Percentiles rank a stretch among this genome's conserved stretches.
Evolutionary conservation across 53 echinoderm and acorn worm species (phyloP).

Genomic region (Paelopatides confundens): DNA sequence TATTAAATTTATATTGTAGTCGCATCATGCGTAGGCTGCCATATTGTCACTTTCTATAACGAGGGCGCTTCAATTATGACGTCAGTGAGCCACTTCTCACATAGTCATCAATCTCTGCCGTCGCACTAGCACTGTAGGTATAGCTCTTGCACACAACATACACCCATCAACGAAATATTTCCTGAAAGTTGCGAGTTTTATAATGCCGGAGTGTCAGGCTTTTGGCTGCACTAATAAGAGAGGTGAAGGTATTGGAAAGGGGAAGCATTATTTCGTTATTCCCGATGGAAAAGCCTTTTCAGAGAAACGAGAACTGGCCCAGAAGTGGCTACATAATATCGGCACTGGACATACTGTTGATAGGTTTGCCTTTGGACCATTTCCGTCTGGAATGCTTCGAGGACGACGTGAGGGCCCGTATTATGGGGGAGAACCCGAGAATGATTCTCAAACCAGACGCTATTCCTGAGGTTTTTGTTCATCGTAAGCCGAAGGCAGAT

Average conservation of each 20-base stretch:
- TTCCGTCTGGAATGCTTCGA: background rate
- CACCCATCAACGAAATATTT: too few species aligned
- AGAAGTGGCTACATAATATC: background rate
- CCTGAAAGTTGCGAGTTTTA: too few species aligned
- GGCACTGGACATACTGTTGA: background rate
- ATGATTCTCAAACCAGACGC: slow-evolving; percentile 2
- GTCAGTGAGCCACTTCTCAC: too few species aligned
- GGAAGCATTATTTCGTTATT: background rate
- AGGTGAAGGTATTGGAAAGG: slow-evolving; percentile 19
- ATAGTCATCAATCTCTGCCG: too few species aligned
- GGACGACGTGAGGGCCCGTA: background rate
- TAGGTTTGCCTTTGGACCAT: background rate
- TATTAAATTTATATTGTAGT: too few species aligned
- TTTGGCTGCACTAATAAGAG: slow-evolving; percentile 3
- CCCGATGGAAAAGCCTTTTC: background rate
- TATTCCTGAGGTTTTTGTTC: background rate
- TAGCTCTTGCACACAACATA: too few species aligned
- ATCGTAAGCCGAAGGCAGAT: background rate
- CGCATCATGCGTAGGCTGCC: too few species aligned
- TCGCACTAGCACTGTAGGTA: too few species aligned
- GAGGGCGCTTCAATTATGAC: too few species aligned
- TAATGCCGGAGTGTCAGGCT: slow-evolving; percentile 28
- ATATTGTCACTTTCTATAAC: too few species aligned
- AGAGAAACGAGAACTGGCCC: slow-evolving; percentile 9
- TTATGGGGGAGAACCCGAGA: slow-evolving; percentile 7